Conservation (phyloP, 2,797 vertebrate species). For the Triplophysa bombifrons region DNA sequence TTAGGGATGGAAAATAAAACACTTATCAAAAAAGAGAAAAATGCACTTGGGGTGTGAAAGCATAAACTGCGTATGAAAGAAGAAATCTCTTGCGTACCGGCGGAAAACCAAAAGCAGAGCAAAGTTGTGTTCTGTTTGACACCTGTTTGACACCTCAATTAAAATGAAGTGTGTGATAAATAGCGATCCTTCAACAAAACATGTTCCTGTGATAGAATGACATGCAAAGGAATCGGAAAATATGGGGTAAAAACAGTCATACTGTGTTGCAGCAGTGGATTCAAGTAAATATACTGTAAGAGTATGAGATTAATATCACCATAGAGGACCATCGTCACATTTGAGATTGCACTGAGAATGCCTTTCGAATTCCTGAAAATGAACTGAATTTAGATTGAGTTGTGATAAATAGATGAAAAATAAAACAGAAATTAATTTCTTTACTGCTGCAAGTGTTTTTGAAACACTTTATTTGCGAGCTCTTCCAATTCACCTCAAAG, state of each 20-base stretch:
- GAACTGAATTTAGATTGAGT: background rate
- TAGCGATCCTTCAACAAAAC: constrained; percentile 4
- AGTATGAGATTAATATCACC: too few relatives aligned
- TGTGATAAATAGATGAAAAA: background rate
- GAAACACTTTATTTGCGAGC: background rate
- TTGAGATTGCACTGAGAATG: background rate
- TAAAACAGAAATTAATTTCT: background rate
- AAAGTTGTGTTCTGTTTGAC: constrained; percentile 32
- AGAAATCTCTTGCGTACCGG: constrained; percentile 48
- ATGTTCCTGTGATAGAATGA: background rate
- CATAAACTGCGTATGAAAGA: constrained; percentile 59
- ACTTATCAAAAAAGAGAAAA: constrained; percentile 61
- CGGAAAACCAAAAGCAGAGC: constrained; percentile 37
- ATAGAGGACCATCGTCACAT: background rate
- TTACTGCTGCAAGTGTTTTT: background rate
- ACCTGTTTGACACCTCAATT: constrained; percentile 36
- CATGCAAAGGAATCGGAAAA: background rate
- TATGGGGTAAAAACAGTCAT: too few relatives aligned
- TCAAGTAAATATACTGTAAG: background rate
- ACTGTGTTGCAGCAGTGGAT: background rate
- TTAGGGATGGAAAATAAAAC: constrained; percentile 59
- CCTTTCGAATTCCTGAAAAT: background rate
- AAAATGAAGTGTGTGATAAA: constrained; percentile 32
- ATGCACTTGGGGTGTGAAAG: constrained; percentile 57
- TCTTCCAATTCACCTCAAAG: too few relatives aligned